A percentile compares a stretch with the other conserved stretches of the same genome.
Conservation (phyloP, 2,113 vertebrate genomes). For the Hyperopisus bebe region DNA sequence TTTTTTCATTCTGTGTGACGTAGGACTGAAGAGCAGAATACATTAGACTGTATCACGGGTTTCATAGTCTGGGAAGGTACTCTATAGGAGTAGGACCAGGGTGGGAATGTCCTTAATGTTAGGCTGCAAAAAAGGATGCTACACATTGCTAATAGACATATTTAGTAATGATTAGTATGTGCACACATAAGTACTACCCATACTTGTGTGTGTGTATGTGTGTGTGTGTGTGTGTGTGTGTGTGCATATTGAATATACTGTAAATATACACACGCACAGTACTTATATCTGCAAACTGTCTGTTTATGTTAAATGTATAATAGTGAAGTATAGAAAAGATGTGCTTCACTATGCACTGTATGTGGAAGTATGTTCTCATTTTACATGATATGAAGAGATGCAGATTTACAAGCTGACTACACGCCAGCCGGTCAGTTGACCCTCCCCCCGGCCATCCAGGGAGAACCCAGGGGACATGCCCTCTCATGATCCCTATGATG, state of each 20-base stretch:
- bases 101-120: neutral
- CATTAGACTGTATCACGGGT: neutral
- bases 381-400: neutral
- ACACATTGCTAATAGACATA: neutral
- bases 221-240: neutral
- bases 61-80: neutral
- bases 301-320: neutral
- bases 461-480: constrained; percentile 9
- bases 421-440: neutral
- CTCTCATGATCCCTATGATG: constrained; percentile 21
- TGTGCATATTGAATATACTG: neutral
- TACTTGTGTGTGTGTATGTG: neutral
- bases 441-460: neutral
- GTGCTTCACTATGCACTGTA: neutral
- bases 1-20: neutral
- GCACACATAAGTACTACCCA: neutral
- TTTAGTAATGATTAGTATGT: neutral
- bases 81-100: neutral
- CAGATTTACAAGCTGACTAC: neutral
- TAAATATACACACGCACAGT: neutral
- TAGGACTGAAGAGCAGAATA: neutral
- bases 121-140: neutral
- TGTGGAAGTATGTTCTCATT: neutral
- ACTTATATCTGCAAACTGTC: neutral
- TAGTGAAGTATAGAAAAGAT: neutral